phyloP scores from a whole-genome alignment of 2,113 vertebrate genomes.

The Panurus biarmicus region DNA sequence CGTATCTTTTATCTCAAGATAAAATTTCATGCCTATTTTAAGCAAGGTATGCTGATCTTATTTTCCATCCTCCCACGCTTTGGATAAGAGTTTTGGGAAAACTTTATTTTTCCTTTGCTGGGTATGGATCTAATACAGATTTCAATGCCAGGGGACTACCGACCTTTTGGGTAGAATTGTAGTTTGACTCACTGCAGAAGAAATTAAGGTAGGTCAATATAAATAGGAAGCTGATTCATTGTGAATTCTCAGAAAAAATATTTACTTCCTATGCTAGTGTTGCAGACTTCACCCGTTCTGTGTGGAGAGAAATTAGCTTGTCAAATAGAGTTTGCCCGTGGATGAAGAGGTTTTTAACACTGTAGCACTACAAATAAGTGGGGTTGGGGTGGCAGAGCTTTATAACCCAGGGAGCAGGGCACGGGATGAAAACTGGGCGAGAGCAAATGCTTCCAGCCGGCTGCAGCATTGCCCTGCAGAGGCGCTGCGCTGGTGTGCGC shows the following conservation, averaged over 20 bases:
- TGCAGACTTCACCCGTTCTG: not conserved
- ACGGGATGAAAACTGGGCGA: accelerated
- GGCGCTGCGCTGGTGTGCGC: accelerated
- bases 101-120: not conserved
- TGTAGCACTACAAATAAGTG: not conserved
- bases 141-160: not conserved
- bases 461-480: not conserved
- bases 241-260: not conserved
- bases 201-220: not conserved
- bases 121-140: not conserved
- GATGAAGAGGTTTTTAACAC: not conserved
- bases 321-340: not conserved
- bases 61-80: not conserved
- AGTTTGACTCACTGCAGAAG: not conserved
- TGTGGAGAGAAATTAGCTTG: not conserved
- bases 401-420: not conserved
- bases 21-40: too few species aligned
- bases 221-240: not conserved
- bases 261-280: not conserved
- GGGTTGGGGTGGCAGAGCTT: not conserved
- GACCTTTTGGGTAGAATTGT: not conserved
- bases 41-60: not conserved
- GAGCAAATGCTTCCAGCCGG: not conserved
- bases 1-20: slow-evolving; percentile 4
- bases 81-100: not conserved